Percentiles rank a stretch among this genome's conserved stretches.
These are phyloP conservation scores for Drosophila subsilvestris DNA, from an alignment of 2,888 invertebrate genomes.

Conservation along the genomic window DNA sequence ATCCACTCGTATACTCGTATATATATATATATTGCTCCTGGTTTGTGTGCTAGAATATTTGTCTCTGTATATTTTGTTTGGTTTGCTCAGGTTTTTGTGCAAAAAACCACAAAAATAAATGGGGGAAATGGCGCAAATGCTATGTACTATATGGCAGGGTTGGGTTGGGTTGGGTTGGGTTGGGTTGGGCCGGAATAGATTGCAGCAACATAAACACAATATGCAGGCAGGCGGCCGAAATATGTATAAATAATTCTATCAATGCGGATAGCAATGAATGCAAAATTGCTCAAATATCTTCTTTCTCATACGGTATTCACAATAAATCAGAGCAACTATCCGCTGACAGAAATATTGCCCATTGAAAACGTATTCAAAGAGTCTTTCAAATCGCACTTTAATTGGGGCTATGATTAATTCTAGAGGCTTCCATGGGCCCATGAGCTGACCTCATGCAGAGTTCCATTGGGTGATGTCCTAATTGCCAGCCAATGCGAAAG, in stretches of 20 bases:
- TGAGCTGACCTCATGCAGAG: slow-evolving; percentile 1
- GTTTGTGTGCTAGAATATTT: slow-evolving; percentile 18
- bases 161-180: slow-evolving; percentile 34
- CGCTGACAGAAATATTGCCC: slow-evolving; percentile 60
- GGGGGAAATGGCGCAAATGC: slow-evolving; percentile 63
- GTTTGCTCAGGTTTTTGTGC: slow-evolving; percentile 53
- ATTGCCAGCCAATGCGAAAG: slow-evolving; percentile 55
- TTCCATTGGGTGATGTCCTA: slow-evolving; percentile 16
- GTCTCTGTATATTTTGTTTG: slow-evolving; percentile 56
- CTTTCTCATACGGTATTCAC: slow-evolving; percentile 27
- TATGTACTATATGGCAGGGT: slow-evolving; percentile 53
- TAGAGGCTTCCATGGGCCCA: neutral
- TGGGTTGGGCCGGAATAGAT: slow-evolving; percentile 17
- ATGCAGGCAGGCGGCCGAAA: slow-evolving; percentile 57
- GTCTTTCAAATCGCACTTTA: slow-evolving; percentile 9
- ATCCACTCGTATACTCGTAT: slow-evolving; percentile 12
- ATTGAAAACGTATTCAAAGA: slow-evolving; percentile 29
- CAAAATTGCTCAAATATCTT: slow-evolving; percentile 65
- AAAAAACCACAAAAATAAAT: slow-evolving; percentile 40
- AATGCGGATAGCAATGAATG: slow-evolving; percentile 60
- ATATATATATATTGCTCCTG: neutral
- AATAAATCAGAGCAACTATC: slow-evolving; percentile 66
- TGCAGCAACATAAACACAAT: slow-evolving; percentile 77
- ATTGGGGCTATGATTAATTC: slow-evolving; percentile 13
- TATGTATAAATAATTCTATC: slow-evolving; percentile 71